phyloP scores from a whole-genome alignment of 92 coral and sea anemone species.

The Porites divaricata region DNA sequence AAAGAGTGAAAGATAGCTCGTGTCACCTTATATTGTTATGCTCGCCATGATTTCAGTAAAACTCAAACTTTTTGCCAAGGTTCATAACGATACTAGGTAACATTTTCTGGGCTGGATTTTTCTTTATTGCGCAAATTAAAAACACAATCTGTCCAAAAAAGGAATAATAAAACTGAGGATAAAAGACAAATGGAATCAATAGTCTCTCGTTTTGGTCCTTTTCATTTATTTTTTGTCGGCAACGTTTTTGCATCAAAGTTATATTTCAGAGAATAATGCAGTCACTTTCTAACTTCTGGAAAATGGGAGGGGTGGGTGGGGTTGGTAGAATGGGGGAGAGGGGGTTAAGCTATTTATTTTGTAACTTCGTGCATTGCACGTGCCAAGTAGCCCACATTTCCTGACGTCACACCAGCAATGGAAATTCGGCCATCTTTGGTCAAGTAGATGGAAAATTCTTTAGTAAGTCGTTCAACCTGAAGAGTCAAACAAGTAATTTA shows the following conservation, averaged over 20 bases:
- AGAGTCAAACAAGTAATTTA: neutral
- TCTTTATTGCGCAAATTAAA: too few relatives aligned
- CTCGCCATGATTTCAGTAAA: too few relatives aligned
- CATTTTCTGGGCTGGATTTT: too few relatives aligned
- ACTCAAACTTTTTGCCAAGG: too few relatives aligned
- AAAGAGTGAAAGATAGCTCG: too few relatives aligned
- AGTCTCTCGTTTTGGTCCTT: neutral
- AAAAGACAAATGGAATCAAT: too few relatives aligned
- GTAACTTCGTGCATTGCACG: conserved; percentile 91
- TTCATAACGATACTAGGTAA: too few relatives aligned
- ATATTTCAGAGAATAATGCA: neutral
- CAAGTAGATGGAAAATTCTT: conserved; percentile 90
- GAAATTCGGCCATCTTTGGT: conserved; percentile 98
- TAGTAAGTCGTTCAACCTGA: conserved; percentile 91
- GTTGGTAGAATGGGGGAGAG: neutral
- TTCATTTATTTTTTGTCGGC: neutral
- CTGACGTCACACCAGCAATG: conserved; percentile 91
- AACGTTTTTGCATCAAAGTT: neutral
- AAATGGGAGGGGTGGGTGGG: neutral
- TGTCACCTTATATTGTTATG: too few relatives aligned
- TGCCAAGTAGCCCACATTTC: conserved; percentile 91
- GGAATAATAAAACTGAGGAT: too few relatives aligned
- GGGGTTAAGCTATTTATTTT: conserved; percentile 49
- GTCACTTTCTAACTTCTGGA: neutral
- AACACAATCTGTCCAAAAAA: too few relatives aligned